phyloP scores from a whole-genome alignment of 2,113 vertebrate genomes.

The Thalassarche chlororhynchos region DNA sequence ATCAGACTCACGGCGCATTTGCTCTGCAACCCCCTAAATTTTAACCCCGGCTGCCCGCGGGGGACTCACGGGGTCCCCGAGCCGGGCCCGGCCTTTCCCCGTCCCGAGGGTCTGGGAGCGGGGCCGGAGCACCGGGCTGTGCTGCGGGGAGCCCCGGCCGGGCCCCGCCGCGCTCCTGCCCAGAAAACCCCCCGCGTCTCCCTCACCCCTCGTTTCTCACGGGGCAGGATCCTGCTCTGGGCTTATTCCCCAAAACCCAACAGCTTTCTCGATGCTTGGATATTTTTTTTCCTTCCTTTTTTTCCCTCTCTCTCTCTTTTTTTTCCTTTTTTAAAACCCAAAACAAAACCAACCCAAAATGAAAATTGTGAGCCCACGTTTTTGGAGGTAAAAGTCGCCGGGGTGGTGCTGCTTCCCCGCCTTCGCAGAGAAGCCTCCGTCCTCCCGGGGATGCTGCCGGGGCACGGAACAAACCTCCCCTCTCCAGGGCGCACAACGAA shows the following conservation, averaged over 20 bases:
- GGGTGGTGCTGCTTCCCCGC: neutral
- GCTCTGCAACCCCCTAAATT: neutral
- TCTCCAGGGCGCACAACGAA: neutral
- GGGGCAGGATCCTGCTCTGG: neutral
- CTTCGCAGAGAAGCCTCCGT: neutral
- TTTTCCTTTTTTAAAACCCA: fast-evolving
- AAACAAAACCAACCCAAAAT: neutral
- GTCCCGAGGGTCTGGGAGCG: neutral
- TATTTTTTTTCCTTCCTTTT: fast-evolving
- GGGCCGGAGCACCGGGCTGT: neutral
- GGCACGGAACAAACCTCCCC: neutral
- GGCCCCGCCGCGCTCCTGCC: neutral
- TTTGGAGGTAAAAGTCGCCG: neutral
- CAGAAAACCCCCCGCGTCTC: neutral
- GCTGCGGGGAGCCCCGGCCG: neutral
- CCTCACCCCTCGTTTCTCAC: neutral
- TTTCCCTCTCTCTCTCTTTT: fast-evolving
- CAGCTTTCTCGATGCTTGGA: neutral
- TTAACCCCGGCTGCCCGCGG: neutral
- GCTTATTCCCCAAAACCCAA: neutral
- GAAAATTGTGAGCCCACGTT: neutral
- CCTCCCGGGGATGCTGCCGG: neutral
- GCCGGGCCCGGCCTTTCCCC: neutral
- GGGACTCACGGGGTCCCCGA: neutral
- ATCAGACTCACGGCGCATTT: neutral